These are phyloP conservation scores for Alentia gelatinosa DNA, from an alignment of 2,888 invertebrate species.

Conservation along the genomic window DNA sequence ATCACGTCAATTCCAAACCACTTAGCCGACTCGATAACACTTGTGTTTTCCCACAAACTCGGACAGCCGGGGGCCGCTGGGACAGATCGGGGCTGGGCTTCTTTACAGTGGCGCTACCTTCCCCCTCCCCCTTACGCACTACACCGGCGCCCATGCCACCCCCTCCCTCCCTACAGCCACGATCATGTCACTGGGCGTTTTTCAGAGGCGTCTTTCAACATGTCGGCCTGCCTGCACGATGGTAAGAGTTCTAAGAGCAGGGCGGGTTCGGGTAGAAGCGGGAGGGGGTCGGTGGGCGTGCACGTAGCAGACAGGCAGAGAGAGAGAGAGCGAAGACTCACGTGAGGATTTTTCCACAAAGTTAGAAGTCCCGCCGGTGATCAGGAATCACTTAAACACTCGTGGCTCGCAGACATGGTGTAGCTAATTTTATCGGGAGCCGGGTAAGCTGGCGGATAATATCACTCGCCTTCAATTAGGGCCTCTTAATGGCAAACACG, in stretches of 20 bases:
- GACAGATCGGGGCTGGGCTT: slow-evolving; percentile 1
- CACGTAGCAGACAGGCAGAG: too few species aligned
- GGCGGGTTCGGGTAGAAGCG: too few species aligned
- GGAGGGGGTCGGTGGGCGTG: too few species aligned
- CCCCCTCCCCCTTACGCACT: neutral
- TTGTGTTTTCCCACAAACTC: slow-evolving; percentile 50
- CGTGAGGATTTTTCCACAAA: neutral
- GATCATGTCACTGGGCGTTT: neutral
- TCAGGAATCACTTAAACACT: slow-evolving; percentile 51
- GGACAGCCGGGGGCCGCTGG: neutral
- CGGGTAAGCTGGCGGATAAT: slow-evolving; percentile 43
- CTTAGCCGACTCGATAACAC: slow-evolving; percentile 50
- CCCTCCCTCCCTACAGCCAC: neutral
- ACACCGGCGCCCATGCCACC: neutral
- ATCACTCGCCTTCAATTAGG: slow-evolving; percentile 54
- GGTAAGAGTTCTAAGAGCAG: too few species aligned
- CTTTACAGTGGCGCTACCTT: neutral
- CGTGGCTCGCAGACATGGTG: slow-evolving; percentile 5
- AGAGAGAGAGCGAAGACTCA: too few species aligned
- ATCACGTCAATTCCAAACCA: slow-evolving; percentile 52
- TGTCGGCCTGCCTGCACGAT: too few species aligned
- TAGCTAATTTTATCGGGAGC: slow-evolving; percentile 36
- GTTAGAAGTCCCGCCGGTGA: neutral
- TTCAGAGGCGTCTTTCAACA: neutral
- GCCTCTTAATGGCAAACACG: slow-evolving; percentile 31